A percentile compares a stretch with the other conserved stretches of the same genome.
These are phyloP conservation scores for Erpobdella octoculata DNA, from an alignment of 2,888 invertebrate species.

Conservation along the genomic window DNA sequence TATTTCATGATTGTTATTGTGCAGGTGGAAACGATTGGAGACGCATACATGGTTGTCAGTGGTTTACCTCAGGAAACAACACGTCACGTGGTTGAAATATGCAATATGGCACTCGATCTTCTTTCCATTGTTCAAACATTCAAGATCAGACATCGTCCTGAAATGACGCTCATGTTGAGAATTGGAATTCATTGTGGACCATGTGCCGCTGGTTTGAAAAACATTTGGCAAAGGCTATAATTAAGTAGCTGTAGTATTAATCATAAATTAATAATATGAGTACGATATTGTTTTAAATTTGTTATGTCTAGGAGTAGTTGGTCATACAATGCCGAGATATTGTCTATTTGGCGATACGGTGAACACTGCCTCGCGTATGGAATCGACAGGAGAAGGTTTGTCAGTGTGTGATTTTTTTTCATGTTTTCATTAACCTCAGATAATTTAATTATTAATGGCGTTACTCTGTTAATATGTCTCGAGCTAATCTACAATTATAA, in stretches of 20 bases:
- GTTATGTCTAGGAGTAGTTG: constrained; percentile 31
- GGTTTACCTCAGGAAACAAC: constrained; percentile 58
- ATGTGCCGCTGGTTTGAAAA: constrained; percentile 17
- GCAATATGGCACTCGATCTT: constrained; percentile 38
- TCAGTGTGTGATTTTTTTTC: too few species aligned
- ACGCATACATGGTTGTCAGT: constrained; percentile 38
- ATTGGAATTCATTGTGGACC: constrained; percentile 43
- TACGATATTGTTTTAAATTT: background rate
- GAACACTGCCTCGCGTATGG: constrained; percentile 32
- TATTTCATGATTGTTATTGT: background rate
- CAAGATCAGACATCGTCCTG: constrained; percentile 38
- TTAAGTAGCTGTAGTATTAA: background rate
- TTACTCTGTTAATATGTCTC: too few species aligned
- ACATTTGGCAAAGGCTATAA: too few species aligned
- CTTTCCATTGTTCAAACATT: constrained; percentile 36
- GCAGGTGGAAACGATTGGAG: constrained; percentile 38
- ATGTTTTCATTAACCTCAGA: too few species aligned
- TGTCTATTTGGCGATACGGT: constrained; percentile 34
- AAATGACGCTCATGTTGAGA: constrained; percentile 36
- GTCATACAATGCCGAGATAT: constrained; percentile 34
- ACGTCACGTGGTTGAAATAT: constrained; percentile 38
- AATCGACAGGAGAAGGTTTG: constrained; percentile 33
- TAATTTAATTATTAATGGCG: too few species aligned
- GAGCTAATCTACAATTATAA: too few species aligned
- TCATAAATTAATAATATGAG: background rate